These are phyloP conservation scores for Ctenochaetus hawaiiensis DNA, from an alignment of 2,797 vertebrate genomes.

Conservation along the genomic window DNA sequence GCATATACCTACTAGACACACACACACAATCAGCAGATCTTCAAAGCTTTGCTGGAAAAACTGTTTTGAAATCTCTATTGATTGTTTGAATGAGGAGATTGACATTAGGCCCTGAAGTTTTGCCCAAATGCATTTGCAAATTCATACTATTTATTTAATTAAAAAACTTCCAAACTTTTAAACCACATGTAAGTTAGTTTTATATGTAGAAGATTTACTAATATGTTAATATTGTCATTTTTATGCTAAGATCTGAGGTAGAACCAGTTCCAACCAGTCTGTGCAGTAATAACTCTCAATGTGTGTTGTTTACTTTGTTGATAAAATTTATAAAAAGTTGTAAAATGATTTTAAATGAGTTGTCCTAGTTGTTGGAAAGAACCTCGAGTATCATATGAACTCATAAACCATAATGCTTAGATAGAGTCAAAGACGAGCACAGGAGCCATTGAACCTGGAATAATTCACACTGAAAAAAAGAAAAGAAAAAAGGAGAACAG, in stretches of 20 bases:
- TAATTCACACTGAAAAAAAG: conserved; percentile 13
- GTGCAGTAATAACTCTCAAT: background rate
- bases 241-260: background rate
- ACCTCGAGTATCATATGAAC: background rate
- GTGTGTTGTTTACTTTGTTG: background rate
- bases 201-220: background rate
- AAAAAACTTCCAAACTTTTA: background rate
- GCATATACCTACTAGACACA: background rate
- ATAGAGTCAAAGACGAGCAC: background rate
- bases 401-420: background rate
- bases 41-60: background rate
- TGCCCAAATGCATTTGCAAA: background rate
- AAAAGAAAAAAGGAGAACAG: background rate
- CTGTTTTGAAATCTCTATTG: conserved; percentile 10
- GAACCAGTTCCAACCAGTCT: background rate
- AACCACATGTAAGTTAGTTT: background rate
- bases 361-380: background rate
- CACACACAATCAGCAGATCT: background rate
- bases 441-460: background rate
- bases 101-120: background rate
- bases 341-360: background rate
- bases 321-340: background rate
- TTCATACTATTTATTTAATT: background rate
- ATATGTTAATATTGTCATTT: background rate
- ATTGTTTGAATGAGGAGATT: conserved; percentile 4